phyloP scores from a whole-genome alignment of 1,140 invertebrate species.

The Lepidurus couesii region DNA sequence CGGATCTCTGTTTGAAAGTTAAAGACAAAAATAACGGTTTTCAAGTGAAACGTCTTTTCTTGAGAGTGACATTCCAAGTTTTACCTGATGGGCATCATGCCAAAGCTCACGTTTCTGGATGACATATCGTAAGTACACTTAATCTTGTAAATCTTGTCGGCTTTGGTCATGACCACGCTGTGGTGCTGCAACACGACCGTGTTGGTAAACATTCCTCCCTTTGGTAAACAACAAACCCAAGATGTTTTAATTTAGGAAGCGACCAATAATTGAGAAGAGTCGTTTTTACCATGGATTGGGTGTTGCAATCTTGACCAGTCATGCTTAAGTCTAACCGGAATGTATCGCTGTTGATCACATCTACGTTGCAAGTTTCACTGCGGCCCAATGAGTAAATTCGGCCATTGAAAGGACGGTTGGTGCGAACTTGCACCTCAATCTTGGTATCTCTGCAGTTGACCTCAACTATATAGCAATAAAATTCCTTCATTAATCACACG shows the following conservation, averaged over 20 bases:
- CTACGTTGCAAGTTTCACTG: constrained; percentile 90
- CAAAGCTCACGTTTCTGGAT: constrained; percentile 92
- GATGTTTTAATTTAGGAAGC: neutral
- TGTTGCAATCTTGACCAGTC: constrained; percentile 89
- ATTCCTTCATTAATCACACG: neutral
- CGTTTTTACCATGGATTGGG: constrained; percentile 48
- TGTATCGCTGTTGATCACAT: constrained; percentile 83
- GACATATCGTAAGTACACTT: constrained; percentile 95
- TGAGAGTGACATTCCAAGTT: neutral
- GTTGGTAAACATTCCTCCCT: constrained; percentile 90
- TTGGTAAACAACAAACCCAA: neutral
- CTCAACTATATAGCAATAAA: constrained; percentile 57
- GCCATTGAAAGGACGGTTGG: constrained; percentile 89
- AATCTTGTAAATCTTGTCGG: constrained; percentile 93
- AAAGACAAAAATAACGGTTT: neutral
- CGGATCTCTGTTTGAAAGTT: constrained; percentile 60
- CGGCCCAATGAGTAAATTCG: constrained; percentile 86
- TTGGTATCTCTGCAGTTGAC: constrained; percentile 91
- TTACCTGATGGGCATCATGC: constrained; percentile 92
- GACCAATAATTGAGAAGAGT: neutral
- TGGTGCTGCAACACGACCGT: constrained; percentile 92
- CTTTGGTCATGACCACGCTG: constrained; percentile 93
- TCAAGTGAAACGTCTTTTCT: constrained; percentile 12
- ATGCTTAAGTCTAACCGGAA: constrained; percentile 88
- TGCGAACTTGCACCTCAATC: constrained; percentile 84